A percentile compares a stretch with the other conserved stretches of the same genome.
Evolutionary conservation across 2,888 invertebrate species (phyloP).

Genomic region (Baronia brevicornis): DNA sequence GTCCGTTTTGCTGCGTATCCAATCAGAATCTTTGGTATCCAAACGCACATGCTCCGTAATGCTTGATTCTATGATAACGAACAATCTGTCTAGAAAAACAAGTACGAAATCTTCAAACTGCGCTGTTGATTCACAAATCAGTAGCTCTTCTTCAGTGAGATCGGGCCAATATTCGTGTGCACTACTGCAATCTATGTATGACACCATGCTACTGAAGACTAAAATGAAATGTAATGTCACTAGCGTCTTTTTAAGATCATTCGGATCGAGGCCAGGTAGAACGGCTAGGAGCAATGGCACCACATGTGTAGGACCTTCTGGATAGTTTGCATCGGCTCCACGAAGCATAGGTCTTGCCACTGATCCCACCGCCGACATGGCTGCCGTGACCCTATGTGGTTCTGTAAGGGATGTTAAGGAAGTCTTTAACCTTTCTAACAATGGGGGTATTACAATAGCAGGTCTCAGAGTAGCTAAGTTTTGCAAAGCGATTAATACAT

Average conservation of each 20-base stretch:
- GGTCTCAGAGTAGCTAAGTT: slow-evolving; percentile 87
- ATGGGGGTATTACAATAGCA: slow-evolving; percentile 86
- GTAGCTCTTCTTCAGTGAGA: slow-evolving; percentile 84
- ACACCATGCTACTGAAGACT: slow-evolving; percentile 85
- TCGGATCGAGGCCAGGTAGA: slow-evolving; percentile 92
- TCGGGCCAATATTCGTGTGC: slow-evolving; percentile 80
- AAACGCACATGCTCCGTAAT: slow-evolving; percentile 80
- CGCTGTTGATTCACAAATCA: slow-evolving; percentile 86
- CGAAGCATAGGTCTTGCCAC: slow-evolving; percentile 80
- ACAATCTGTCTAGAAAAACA: slow-evolving; percentile 87
- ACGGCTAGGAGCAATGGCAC: slow-evolving; percentile 86
- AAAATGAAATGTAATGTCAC: slow-evolving; percentile 87
- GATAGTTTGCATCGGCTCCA: slow-evolving; percentile 73
- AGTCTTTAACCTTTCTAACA: slow-evolving; percentile 86
- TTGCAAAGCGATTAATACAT: slow-evolving; percentile 81
- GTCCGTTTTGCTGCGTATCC: slow-evolving; percentile 81
- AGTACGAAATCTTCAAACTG: slow-evolving; percentile 92
- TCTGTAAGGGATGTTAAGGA: slow-evolving; percentile 91
- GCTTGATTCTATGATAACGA: slow-evolving; percentile 82
- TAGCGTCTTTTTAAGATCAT: slow-evolving; percentile 86
- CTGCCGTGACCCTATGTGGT: slow-evolving; percentile 87
- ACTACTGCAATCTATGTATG: slow-evolving; percentile 89
- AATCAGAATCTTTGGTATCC: slow-evolving; percentile 76
- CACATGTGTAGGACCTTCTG: slow-evolving; percentile 87
- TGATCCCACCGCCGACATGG: slow-evolving; percentile 81